Conservation (phyloP, 2,113 vertebrate species). For the Grus americana region DNA sequence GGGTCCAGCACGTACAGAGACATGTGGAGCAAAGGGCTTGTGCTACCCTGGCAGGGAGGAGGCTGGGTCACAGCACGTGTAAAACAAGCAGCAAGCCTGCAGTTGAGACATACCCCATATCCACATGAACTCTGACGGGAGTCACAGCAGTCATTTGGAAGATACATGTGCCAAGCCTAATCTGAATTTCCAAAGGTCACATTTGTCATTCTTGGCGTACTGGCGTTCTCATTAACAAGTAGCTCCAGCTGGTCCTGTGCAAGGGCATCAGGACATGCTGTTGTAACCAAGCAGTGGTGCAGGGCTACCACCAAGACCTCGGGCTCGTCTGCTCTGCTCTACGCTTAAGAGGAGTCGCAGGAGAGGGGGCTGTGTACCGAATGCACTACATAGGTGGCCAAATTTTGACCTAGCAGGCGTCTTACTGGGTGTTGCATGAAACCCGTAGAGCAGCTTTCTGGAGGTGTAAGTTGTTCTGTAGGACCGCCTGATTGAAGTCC, state of each 20-base stretch:
- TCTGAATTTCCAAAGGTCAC: constrained; percentile 55
- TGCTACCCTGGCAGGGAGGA: background rate
- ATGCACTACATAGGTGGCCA: accelerated
- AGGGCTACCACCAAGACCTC: background rate
- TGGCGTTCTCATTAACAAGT: constrained; percentile 7
- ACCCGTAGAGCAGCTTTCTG: background rate
- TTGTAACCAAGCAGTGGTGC: background rate
- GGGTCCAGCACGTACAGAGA: background rate
- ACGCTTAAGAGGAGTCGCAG: accelerated
- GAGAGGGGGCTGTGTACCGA: background rate
- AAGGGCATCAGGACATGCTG: background rate
- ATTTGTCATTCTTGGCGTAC: background rate
- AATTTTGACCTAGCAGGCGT: background rate
- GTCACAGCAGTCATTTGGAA: background rate
- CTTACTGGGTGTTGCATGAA: background rate
- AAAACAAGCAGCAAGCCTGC: background rate
- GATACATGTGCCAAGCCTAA: constrained; percentile 24
- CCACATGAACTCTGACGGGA: background rate
- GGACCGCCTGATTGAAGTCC: background rate
- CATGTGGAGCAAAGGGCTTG: background rate
- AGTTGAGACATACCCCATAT: background rate
- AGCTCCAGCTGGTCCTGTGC: constrained; percentile 13
- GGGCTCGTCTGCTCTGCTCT: background rate
- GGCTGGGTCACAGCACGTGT: background rate
- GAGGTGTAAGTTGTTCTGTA: background rate